phyloP scores from a whole-genome alignment of 2,888 invertebrate species.

The Nemotelus pantherinus region DNA sequence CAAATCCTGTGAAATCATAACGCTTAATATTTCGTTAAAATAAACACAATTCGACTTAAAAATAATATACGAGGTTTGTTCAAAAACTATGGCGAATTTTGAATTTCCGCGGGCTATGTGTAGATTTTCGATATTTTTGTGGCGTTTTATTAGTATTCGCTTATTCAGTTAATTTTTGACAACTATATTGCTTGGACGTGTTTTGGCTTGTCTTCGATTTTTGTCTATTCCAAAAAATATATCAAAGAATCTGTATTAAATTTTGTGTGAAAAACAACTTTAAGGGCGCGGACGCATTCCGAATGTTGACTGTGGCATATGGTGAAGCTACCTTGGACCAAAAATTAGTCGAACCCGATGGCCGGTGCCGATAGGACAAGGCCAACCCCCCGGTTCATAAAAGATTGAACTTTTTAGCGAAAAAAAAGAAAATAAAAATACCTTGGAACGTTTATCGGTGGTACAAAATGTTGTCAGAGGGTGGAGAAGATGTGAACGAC shows the following conservation, averaged over 20 bases:
- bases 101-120: background rate
- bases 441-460: too few relatives aligned
- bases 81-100: background rate
- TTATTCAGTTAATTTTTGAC: conserved; percentile 7
- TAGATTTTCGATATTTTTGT: background rate
- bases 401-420: too few relatives aligned
- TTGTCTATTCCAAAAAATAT: too few relatives aligned
- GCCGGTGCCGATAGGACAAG: too few relatives aligned
- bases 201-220: background rate
- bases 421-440: background rate
- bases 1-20: too few relatives aligned
- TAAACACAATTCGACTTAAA: background rate
- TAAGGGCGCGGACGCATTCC: background rate
- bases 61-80: conserved; percentile 3
- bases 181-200: background rate
- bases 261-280: conserved; percentile 1
- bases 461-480: too few relatives aligned
- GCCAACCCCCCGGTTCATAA: too few relatives aligned
- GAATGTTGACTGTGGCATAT: conserved; percentile 13
- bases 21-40: background rate
- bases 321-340: conserved; percentile 17
- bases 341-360: background rate
- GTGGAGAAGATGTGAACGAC: background rate
- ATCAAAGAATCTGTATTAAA: background rate
- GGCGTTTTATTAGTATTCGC: background rate